These are phyloP conservation scores for Brachylomia viminalis DNA, from an alignment of 2,888 invertebrate genomes.

Conservation along the genomic window DNA sequence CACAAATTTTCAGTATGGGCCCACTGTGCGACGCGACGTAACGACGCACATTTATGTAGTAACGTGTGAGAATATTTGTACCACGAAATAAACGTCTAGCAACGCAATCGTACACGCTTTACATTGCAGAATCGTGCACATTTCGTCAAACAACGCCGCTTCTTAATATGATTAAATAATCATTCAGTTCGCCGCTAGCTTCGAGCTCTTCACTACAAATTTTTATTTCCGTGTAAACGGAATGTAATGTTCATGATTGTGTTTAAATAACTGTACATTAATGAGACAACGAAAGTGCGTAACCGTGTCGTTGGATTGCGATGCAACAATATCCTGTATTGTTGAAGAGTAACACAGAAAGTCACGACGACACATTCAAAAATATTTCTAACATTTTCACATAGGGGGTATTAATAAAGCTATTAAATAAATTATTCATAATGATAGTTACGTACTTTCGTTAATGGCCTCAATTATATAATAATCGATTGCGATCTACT, in stretches of 20 bases:
- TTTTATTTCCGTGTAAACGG: constrained; percentile 63
- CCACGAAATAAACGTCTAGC: background rate
- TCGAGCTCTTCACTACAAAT: constrained; percentile 24
- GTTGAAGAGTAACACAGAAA: background rate
- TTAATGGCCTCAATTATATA: constrained; percentile 23
- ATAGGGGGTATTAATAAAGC: constrained; percentile 19
- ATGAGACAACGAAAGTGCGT: constrained; percentile 57
- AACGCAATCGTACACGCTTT: background rate
- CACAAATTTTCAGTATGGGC: too few relatives aligned
- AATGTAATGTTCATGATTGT: constrained; percentile 58
- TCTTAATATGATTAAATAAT: background rate
- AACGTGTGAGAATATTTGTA: background rate
- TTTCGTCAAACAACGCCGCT: background rate
- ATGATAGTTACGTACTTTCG: constrained; percentile 57
- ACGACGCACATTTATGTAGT: background rate
- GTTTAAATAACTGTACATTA: constrained; percentile 52
- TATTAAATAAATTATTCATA: constrained; percentile 33
- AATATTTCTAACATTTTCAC: constrained; percentile 14
- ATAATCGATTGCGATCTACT: constrained; percentile 40
- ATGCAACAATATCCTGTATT: constrained; percentile 7
- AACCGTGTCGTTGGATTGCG: constrained; percentile 27
- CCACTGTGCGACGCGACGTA: too few relatives aligned
- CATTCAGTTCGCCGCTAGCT: constrained; percentile 32
- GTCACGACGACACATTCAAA: constrained; percentile 10
- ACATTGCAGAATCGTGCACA: background rate